phyloP scores from a whole-genome alignment of 2,888 invertebrate species.

The Ethmia dodecea region DNA sequence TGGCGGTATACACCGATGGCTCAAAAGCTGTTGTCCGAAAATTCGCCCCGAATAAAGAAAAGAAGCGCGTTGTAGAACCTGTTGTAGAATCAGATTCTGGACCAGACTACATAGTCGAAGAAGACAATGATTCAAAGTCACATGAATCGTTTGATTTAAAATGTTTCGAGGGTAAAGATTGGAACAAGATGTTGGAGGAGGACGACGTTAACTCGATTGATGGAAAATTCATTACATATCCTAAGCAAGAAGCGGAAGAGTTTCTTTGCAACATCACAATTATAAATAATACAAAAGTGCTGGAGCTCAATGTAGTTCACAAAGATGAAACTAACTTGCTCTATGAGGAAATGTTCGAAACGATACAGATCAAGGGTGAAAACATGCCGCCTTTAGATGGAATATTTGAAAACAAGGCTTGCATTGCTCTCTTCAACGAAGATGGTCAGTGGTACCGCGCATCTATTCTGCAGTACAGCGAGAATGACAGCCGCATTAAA shows the following conservation, averaged over 20 bases:
- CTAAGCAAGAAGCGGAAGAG: constrained; percentile 28
- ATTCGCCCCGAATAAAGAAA: constrained; percentile 26
- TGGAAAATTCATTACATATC: constrained; percentile 33
- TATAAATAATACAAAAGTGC: constrained; percentile 39
- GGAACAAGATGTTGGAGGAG: constrained; percentile 48
- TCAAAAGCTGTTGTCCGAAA: constrained; percentile 41
- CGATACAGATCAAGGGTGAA: constrained; percentile 63
- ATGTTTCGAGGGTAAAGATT: constrained; percentile 38
- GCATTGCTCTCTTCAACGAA: constrained; percentile 78
- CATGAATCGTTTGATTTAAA: constrained; percentile 30
- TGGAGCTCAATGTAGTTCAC: constrained; percentile 53
- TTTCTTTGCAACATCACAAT: constrained; percentile 49
- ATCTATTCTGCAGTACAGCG: constrained; percentile 71
- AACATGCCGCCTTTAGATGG: constrained; percentile 59
- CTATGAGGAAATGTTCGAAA: constrained; percentile 65
- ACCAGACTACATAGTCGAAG: constrained; percentile 52
- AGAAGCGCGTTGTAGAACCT: constrained; percentile 12
- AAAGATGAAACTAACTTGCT: constrained; percentile 50
- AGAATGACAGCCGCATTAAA: constrained; percentile 58
- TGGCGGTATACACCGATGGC: constrained; percentile 54
- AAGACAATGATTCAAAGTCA: constrained; percentile 26
- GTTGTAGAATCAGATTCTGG: constrained; percentile 36
- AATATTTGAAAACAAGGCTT: constrained; percentile 73
- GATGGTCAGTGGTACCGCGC: constrained; percentile 87
- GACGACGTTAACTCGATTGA: constrained; percentile 25